These are phyloP conservation scores for Axinella damicornis DNA, from an alignment of 37 sponge, comb jelly and placozoan species.

Conservation along the genomic window DNA sequence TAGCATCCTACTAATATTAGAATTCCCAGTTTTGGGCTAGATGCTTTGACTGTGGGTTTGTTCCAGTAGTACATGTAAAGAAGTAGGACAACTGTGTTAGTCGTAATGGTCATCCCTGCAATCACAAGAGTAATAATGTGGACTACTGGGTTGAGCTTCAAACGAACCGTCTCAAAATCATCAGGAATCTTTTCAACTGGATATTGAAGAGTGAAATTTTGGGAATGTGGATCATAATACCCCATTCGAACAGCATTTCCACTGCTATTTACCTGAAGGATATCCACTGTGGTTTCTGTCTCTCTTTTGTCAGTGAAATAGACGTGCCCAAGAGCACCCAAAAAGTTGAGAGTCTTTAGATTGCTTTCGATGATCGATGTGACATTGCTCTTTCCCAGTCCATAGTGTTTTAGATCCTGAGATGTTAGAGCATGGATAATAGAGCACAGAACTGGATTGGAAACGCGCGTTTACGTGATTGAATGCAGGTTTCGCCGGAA, in stretches of 20 bases:
- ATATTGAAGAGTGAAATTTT: background rate
- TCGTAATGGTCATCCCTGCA: background rate
- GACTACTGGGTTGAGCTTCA: too few species aligned
- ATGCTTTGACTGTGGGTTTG: too few species aligned
- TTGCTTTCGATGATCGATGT: slow-evolving; percentile 13
- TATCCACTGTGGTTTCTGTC: background rate
- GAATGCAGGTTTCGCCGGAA: too few species aligned
- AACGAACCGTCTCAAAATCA: slow-evolving; percentile 1
- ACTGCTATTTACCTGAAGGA: slow-evolving; percentile 22
- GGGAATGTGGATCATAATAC: slow-evolving; percentile 4
- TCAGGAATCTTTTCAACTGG: background rate
- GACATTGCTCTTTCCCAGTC: slow-evolving; percentile 11
- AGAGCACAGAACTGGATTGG: too few species aligned
- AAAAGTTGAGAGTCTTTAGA: background rate
- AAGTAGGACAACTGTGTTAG: background rate
- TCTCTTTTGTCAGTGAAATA: slow-evolving; percentile 7
- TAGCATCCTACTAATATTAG: too few species aligned
- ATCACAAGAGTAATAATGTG: background rate
- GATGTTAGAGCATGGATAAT: too few species aligned
- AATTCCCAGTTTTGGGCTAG: too few species aligned
- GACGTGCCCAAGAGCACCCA: slow-evolving; percentile 35
- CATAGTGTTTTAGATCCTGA: background rate
- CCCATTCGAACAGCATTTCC: background rate
- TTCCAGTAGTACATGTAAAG: slow-evolving; percentile 12
- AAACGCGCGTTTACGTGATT: too few species aligned